These are phyloP conservation scores for Planococcus citri DNA, from an alignment of 1,140 invertebrate genomes.

Conservation along the genomic window DNA sequence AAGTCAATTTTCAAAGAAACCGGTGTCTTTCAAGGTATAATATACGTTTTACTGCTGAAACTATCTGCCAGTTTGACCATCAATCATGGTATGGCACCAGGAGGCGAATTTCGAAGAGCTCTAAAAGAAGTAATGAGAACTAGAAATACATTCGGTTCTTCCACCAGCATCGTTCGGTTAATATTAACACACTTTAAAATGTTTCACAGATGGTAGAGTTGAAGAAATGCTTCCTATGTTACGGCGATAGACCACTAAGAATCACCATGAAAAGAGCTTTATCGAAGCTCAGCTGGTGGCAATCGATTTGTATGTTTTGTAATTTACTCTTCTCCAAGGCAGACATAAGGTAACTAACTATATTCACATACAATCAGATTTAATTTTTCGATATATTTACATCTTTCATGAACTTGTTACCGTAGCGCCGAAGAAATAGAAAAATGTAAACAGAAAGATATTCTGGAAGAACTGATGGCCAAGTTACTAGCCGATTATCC, in stretches of 20 bases:
- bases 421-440: constrained; percentile 57
- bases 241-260: constrained; percentile 83
- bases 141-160: background rate
- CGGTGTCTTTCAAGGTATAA: constrained; percentile 71
- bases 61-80: constrained; percentile 87
- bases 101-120: constrained; percentile 88
- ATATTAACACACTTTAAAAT: too few relatives aligned
- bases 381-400: background rate
- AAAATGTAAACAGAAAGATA: constrained; percentile 77
- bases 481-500: constrained; percentile 90
- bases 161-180: too few relatives aligned
- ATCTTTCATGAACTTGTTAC: too few relatives aligned
- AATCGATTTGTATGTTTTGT: constrained; percentile 74
- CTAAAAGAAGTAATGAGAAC: constrained; percentile 63
- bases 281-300: constrained; percentile 67
- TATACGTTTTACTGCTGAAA: constrained; percentile 80
- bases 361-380: background rate
- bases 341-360: constrained; percentile 52
- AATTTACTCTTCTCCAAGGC: constrained; percentile 64
- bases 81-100: constrained; percentile 92
- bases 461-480: constrained; percentile 77
- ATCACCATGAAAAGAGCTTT: constrained; percentile 80
- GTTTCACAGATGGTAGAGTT: constrained; percentile 56
- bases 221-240: constrained; percentile 66
- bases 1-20: constrained; percentile 47